Percentiles rank a stretch among this genome's conserved stretches.
phyloP scores from a whole-genome alignment of 2,797 vertebrate genomes.

The Microhierax caerulescens region DNA sequence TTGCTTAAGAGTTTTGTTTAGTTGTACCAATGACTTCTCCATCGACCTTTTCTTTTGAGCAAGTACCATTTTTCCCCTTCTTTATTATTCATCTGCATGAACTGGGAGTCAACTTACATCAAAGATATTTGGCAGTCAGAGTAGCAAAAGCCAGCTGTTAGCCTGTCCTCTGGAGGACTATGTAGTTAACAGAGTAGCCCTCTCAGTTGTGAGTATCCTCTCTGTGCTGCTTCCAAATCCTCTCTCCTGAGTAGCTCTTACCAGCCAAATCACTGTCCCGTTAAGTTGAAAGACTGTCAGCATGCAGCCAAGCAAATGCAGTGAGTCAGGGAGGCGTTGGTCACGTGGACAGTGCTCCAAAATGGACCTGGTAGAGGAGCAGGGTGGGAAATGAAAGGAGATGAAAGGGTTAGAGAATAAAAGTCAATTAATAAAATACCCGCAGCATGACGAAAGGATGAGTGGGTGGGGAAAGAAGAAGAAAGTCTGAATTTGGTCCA shows the following conservation, averaged over 20 bases:
- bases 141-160: neutral
- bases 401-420: neutral
- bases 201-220: neutral
- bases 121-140: neutral
- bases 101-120: neutral
- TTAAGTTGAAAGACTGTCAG: neutral
- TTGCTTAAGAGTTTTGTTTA: neutral
- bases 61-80: neutral
- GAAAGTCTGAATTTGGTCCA: neutral
- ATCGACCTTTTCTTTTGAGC: neutral
- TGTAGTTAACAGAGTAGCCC: neutral
- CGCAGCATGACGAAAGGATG: neutral
- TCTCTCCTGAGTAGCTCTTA: neutral
- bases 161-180: neutral
- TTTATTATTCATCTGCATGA: neutral
- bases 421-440: neutral
- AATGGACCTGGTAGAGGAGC: neutral
- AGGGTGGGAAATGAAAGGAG: neutral
- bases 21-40: neutral
- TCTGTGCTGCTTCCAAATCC: neutral
- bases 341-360: neutral
- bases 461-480: neutral
- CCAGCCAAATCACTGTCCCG: neutral
- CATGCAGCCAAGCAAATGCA: neutral
- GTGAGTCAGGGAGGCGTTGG: neutral